phyloP scores from a whole-genome alignment of 2,888 invertebrate genomes.

The Coenonympha arcania region DNA sequence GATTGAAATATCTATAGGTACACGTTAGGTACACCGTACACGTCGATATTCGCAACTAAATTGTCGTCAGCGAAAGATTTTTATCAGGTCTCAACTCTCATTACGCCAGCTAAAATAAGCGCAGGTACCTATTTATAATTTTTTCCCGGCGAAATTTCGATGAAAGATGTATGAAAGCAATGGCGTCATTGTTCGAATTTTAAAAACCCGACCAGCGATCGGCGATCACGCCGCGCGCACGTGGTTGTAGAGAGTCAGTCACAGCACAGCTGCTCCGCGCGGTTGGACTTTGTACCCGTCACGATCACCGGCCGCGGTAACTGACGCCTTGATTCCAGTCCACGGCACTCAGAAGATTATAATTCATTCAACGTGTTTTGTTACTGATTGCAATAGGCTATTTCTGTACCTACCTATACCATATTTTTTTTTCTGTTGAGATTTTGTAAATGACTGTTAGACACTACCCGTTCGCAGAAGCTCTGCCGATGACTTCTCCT shows the following conservation, averaged over 20 bases:
- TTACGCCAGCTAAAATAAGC: no score
- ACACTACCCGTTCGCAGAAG: no score
- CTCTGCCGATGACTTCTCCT: no score
- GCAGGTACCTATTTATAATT: not conserved
- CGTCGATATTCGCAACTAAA: no score
- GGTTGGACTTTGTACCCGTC: constrained; percentile 64
- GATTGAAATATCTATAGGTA: no score
- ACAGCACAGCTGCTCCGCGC: constrained; percentile 62
- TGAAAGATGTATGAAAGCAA: no score
- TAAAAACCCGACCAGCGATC: constrained; percentile 19
- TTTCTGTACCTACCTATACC: not conserved
- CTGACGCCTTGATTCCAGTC: constrained; percentile 35
- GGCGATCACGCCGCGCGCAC: constrained; percentile 56
- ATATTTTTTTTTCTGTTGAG: not conserved
- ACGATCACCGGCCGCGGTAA: constrained; percentile 58
- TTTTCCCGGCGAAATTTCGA: not conserved
- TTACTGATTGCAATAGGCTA: constrained; percentile 10
- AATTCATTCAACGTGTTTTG: constrained; percentile 20
- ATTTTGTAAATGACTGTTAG: no score
- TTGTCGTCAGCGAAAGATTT: no score
- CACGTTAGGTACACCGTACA: no score
- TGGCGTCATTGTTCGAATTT: constrained; percentile 26
- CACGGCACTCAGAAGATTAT: constrained; percentile 37
- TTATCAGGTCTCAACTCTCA: no score
- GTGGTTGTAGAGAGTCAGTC: constrained; percentile 47